Evolutionary conservation across 2,888 invertebrate genomes (phyloP).

Genomic region (Craniophora ligustri): DNA sequence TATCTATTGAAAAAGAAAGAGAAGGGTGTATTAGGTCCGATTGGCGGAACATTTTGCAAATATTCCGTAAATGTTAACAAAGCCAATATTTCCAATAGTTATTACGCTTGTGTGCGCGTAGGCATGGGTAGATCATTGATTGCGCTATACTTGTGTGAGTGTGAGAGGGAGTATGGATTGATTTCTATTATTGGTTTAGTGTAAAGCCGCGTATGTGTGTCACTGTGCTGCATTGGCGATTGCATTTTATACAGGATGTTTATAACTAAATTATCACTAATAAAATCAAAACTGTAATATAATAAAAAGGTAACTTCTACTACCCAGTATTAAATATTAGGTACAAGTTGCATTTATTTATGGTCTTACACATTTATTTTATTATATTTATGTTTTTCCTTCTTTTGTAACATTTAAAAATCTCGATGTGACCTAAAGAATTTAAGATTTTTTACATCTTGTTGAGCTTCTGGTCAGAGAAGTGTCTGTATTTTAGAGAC

Average conservation of each 20-base stretch:
- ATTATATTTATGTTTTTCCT: too few species aligned
- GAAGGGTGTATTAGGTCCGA: slow-evolving; percentile 67
- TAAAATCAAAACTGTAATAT: too few species aligned
- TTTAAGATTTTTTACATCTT: too few species aligned
- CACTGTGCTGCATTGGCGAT: slow-evolving; percentile 82
- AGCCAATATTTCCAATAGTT: slow-evolving; percentile 85
- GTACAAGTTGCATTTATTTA: too few species aligned
- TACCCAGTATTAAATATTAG: too few species aligned
- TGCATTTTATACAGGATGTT: slow-evolving; percentile 72
- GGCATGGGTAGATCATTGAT: slow-evolving; percentile 73
- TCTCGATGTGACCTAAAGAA: too few species aligned
- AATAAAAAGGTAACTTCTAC: too few species aligned
- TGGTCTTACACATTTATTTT: too few species aligned
- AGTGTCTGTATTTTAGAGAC: too few species aligned
- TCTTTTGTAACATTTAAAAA: too few species aligned
- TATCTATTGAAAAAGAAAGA: slow-evolving; percentile 59
- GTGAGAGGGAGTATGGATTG: slow-evolving; percentile 86
- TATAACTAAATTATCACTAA: background rate
- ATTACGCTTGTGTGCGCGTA: slow-evolving; percentile 69
- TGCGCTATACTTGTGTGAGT: slow-evolving; percentile 71
- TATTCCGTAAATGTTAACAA: slow-evolving; percentile 86
- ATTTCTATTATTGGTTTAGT: slow-evolving; percentile 88
- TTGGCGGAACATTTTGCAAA: slow-evolving; percentile 82
- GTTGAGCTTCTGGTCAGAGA: too few species aligned
- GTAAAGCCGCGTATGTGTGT: slow-evolving; percentile 88